Evolutionary conservation across 2,797 vertebrate genomes (phyloP).

Genomic region (Paedocypris micromegethes): DNA sequence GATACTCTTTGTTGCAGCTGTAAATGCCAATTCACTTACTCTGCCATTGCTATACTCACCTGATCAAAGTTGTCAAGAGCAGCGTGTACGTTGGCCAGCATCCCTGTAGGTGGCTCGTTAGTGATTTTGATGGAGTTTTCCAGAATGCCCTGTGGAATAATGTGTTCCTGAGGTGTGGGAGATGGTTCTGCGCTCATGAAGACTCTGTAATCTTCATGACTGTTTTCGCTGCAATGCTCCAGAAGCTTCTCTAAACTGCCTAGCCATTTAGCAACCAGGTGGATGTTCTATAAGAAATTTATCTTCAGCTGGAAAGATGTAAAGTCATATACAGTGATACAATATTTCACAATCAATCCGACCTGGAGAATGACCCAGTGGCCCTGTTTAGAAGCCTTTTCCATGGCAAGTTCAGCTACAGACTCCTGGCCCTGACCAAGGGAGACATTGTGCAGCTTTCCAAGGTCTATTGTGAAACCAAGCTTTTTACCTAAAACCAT

Average conservation of each 20-base stretch:
- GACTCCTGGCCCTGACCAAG: conserved; percentile 83
- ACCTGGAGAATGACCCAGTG: conserved; percentile 87
- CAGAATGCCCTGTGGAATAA: conserved; percentile 74
- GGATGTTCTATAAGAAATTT: conserved; percentile 73
- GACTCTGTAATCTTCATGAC: conserved; percentile 67
- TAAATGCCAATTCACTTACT: not conserved
- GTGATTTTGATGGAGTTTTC: conserved; percentile 81
- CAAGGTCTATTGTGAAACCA: conserved; percentile 79
- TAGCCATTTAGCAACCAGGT: conserved; percentile 78
- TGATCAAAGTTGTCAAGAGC: conserved; percentile 77
- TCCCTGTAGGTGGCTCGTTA: conserved; percentile 75
- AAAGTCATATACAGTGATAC: not conserved
- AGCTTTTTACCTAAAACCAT: conserved; percentile 67
- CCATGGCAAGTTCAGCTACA: conserved; percentile 75
- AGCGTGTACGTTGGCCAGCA: conserved; percentile 71
- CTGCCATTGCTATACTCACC: conserved; percentile 48
- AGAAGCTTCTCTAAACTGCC: conserved; percentile 74
- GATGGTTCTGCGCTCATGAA: conserved; percentile 76
- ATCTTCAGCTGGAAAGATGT: not conserved
- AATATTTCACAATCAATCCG: not conserved
- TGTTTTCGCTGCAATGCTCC: conserved; percentile 67
- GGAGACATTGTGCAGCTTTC: conserved; percentile 78
- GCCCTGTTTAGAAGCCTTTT: conserved; percentile 81
- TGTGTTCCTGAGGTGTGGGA: conserved; percentile 68
- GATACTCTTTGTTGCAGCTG: not conserved